A percentile compares a stretch with the other conserved stretches of the same genome.
phyloP scores from a whole-genome alignment of 1,140 invertebrate genomes.

The Heliconius melpomene region DNA sequence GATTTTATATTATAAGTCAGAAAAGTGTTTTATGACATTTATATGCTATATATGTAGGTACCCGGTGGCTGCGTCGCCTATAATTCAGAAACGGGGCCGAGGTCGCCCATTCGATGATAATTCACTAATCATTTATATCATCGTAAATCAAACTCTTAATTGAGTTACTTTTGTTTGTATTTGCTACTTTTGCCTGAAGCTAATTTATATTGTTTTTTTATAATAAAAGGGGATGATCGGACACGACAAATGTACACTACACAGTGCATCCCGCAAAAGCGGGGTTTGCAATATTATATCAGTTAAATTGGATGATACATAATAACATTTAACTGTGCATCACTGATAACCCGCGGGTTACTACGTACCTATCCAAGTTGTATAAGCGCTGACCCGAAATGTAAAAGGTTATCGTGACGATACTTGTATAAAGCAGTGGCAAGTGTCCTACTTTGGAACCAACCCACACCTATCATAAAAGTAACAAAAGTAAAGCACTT shows the following conservation, averaged over 20 bases:
- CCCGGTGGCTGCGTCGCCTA: constrained; percentile 15
- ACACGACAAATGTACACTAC: too few relatives aligned
- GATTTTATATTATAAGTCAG: neutral
- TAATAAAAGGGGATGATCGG: too few relatives aligned
- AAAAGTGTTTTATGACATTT: neutral
- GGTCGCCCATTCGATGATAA: constrained; percentile 42
- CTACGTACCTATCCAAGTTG: neutral
- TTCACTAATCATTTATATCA: constrained; percentile 25
- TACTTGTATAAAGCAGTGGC: neutral
- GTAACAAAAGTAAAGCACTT: too few relatives aligned
- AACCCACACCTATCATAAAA: too few relatives aligned
- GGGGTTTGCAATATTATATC: too few relatives aligned
- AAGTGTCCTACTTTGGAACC: too few relatives aligned
- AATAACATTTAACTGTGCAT: neutral
- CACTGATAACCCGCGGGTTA: constrained; percentile 5
- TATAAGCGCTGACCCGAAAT: neutral
- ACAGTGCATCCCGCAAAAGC: too few relatives aligned
- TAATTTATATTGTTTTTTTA: too few relatives aligned
- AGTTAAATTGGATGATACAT: too few relatives aligned
- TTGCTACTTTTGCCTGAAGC: neutral
- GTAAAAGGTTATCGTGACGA: neutral
- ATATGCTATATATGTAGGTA: constrained; percentile 3
- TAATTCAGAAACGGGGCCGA: constrained; percentile 35
- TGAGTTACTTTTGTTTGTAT: neutral
- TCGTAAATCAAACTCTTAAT: neutral